Evolutionary conservation across 2,888 invertebrate species (phyloP), one percentile per base, ranked within the genome.

Genomic region (Athripsodes cinereus): DNA sequence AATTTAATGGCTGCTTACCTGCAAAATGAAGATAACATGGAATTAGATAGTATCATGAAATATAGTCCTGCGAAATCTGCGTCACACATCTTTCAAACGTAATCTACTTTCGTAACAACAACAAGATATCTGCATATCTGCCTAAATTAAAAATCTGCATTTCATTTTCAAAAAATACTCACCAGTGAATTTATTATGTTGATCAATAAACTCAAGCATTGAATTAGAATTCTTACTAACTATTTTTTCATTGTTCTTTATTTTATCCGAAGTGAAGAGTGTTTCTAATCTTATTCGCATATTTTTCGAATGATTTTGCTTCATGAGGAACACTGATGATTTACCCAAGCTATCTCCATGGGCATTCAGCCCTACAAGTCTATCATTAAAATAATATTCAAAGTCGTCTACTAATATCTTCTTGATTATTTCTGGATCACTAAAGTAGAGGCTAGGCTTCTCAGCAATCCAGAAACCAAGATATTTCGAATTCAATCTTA

Each of bases 331-430:
- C 46, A 68, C 59, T 62, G 66, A 64, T 3, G 65, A 63, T 22
- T 59, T 60, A 1, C 57, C 57, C 2, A 68, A 58, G 8, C 66
- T 66, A 60, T 68, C 68, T 16, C 55, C 61, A 16, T 57, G 57
- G 49, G 66, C 66, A 49, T 67, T 66, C 47, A 64, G 60, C 3
- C 55, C 61, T 20, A 65, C 64, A 1, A 66, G 66, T 53, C 67
- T 64, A 50, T 65, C 67, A 65, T 31, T 64, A 55, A 70, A 70
- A 59, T 65, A 57, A 59, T 65, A 57, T 22, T 58, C 53, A 53
- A 69, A 69, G 52, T 70, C 69, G 59, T 67, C 69, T 22, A 68
- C 65, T 40, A 68, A 47, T 31, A 70, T 61, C 10, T 60, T 62
- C 55, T 67, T 68, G 6, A 69, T 65, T 21, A 69, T 22, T 54